These are phyloP conservation scores for Philereme transversata DNA, from an alignment of 2,888 invertebrate species.

Conservation along the genomic window DNA sequence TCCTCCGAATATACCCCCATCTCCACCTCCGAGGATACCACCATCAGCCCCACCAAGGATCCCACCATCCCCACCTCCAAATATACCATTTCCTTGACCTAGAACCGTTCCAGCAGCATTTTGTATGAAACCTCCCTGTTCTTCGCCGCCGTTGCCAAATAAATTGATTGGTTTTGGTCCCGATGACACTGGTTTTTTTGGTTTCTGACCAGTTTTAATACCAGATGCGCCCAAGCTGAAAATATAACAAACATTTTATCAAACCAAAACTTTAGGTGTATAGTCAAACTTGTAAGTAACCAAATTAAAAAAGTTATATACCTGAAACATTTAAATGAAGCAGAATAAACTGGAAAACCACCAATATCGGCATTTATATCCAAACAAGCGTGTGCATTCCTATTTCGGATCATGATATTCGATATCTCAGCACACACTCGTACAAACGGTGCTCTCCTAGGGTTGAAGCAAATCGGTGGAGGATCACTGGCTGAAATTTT, in stretches of 20 bases:
- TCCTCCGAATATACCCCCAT: conserved; percentile 31
- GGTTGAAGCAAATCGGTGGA: conserved; percentile 87
- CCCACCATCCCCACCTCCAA: conserved; percentile 39
- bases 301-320: conserved; percentile 40
- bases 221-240: conserved; percentile 72
- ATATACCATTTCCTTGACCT: conserved; percentile 43
- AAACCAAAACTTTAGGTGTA: background rate
- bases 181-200: conserved; percentile 62
- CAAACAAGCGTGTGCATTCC: conserved; percentile 91
- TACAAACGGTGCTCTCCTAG: conserved; percentile 88
- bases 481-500: conserved; percentile 87
- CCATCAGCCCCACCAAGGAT: conserved; percentile 37
- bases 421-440: conserved; percentile 90
- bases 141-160: conserved; percentile 61
- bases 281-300: background rate
- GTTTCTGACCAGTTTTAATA: conserved; percentile 74
- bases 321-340: conserved; percentile 81
- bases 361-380: conserved; percentile 88
- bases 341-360: conserved; percentile 83
- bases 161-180: conserved; percentile 71
- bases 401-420: conserved; percentile 90
- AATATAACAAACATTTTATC: conserved; percentile 24
- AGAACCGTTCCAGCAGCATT: conserved; percentile 57
- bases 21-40: conserved; percentile 40
- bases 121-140: conserved; percentile 56